These are phyloP conservation scores for Hirtodrosophila trivittata DNA, from an alignment of 2,888 invertebrate genomes.

Conservation along the genomic window DNA sequence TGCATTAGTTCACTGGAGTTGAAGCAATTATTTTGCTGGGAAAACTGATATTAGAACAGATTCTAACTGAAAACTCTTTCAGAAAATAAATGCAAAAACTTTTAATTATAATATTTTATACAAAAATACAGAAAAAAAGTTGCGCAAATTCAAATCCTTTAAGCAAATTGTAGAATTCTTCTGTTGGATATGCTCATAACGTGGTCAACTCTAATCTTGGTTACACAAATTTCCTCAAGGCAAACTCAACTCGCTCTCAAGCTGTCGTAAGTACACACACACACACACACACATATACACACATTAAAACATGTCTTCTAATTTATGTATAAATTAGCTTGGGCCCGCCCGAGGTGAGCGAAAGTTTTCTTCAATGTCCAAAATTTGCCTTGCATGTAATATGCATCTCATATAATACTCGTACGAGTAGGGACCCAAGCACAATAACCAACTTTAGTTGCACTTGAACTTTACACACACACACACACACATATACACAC, in stretches of 20 bases:
- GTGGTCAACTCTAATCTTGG: conserved; percentile 32
- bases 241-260: conserved; percentile 9
- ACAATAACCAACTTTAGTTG: conserved; percentile 70
- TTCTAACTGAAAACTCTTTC: too few species aligned
- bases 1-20: background rate
- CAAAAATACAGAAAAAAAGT: too few species aligned
- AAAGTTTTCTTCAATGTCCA: conserved; percentile 68
- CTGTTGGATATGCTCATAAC: background rate
- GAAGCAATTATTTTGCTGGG: background rate
- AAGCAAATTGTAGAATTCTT: background rate
- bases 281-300: background rate
- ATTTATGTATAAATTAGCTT: conserved; percentile 72
- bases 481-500: conserved; percentile 7
- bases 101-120: too few species aligned
- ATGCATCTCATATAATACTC: conserved; percentile 67
- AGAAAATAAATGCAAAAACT: too few species aligned
- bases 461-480: conserved; percentile 67
- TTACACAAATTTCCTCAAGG: conserved; percentile 28
- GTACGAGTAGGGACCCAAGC: conserved; percentile 38
- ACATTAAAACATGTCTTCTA: conserved; percentile 38
- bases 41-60: background rate
- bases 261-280: conserved; percentile 4
- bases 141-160: background rate
- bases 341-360: conserved; percentile 59
- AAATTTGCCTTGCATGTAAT: conserved; percentile 61